These are phyloP conservation scores for Cordilura impudica DNA, from an alignment of 2,888 invertebrate genomes.

Conservation along the genomic window DNA sequence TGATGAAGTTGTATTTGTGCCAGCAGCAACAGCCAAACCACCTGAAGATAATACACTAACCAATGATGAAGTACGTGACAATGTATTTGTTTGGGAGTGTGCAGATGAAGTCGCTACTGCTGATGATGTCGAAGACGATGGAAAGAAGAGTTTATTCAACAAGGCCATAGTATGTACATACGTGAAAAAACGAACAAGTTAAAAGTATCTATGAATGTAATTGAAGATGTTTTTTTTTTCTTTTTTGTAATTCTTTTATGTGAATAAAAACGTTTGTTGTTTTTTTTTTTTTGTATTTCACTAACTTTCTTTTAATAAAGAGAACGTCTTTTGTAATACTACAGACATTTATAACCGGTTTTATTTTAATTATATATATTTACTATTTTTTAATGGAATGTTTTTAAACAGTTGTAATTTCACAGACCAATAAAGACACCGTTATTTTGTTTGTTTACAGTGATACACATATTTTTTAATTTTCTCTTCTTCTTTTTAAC, in stretches of 20 bases:
- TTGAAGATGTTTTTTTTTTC: neutral
- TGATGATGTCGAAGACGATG: conserved; percentile 73
- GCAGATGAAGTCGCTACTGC: conserved; percentile 62
- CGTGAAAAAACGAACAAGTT: neutral
- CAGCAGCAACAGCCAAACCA: conserved; percentile 1
- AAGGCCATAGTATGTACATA: conserved; percentile 81
- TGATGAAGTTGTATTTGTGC: conserved; percentile 59
- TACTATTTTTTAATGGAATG: conserved; percentile 10
- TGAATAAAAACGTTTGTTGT: neutral
- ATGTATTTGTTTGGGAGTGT: conserved; percentile 42
- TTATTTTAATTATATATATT: neutral
- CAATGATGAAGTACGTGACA: conserved; percentile 66
- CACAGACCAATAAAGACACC: conserved; percentile 6
- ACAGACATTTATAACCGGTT: conserved; percentile 7
- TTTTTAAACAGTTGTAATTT: conserved; percentile 8
- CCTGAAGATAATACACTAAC: conserved; percentile 41
- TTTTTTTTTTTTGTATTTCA: neutral
- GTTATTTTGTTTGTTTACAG: conserved; percentile 26
- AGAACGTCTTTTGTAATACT: neutral
- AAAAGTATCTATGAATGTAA: conserved; percentile 3
- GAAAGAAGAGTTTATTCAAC: conserved; percentile 84
- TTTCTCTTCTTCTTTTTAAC: conserved; percentile 24
- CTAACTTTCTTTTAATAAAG: conserved; percentile 19
- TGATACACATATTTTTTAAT: conserved; percentile 34
- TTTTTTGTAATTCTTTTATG: neutral